Conservation (phyloP, 1,140 invertebrate species). For the Tetramorium alpestre region DNA sequence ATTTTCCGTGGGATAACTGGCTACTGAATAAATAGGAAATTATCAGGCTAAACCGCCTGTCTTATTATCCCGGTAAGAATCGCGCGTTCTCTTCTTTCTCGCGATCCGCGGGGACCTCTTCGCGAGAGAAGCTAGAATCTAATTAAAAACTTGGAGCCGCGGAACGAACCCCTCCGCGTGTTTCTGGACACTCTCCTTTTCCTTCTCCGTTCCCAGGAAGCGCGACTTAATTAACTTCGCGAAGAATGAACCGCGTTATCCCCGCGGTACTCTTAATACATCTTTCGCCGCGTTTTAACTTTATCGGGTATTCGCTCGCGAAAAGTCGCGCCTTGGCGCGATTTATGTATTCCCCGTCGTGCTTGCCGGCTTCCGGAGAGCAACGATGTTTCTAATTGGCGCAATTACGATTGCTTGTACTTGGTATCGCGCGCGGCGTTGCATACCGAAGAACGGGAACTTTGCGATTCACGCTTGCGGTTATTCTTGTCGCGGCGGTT, state of each 20-base stretch:
- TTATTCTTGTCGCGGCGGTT: conserved; percentile 43
- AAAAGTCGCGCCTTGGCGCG: conserved; percentile 39
- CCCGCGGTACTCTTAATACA: conserved; percentile 49
- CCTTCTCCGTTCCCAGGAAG: conserved; percentile 22
- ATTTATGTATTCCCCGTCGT: conserved; percentile 40
- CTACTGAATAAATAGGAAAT: conserved; percentile 31
- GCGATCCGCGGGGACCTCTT: conserved; percentile 43
- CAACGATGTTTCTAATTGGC: conserved; percentile 43
- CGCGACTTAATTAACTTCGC: conserved; percentile 58
- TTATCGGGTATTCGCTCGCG: conserved; percentile 44
- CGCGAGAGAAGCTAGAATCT: conserved; percentile 12
- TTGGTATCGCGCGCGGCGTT: background rate
- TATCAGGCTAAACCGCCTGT: conserved; percentile 42
- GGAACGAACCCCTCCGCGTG: conserved; percentile 37
- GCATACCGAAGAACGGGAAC: conserved; percentile 36
- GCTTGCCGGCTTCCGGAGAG: conserved; percentile 1
- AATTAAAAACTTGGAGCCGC: conserved; percentile 59
- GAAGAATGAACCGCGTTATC: conserved; percentile 55
- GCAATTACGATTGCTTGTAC: conserved; percentile 51
- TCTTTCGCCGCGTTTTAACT: conserved; percentile 50
- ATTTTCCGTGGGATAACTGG: conserved; percentile 9
- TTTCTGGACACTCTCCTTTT: conserved; percentile 53
- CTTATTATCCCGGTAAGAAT: conserved; percentile 51
- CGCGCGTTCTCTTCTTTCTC: conserved; percentile 10
- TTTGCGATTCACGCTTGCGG: conserved; percentile 26